These are phyloP conservation scores for Malurus elegans DNA, from an alignment of 2,113 vertebrate genomes.

Conservation along the genomic window DNA sequence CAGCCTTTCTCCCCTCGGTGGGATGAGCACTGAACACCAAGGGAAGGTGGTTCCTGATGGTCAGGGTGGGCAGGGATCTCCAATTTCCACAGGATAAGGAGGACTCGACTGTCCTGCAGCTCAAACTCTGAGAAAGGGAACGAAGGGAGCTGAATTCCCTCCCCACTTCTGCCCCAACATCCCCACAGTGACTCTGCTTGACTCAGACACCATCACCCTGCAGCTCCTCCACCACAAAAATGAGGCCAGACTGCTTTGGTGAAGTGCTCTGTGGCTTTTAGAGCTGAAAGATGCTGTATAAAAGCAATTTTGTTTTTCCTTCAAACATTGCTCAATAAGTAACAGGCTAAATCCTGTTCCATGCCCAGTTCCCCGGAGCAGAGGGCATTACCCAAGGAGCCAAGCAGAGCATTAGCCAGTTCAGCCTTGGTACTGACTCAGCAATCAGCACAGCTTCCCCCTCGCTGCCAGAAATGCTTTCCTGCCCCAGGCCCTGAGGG, in stretches of 20 bases:
- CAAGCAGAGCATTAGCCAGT: not conserved
- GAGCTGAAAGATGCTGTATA: not conserved
- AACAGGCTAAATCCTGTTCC: not conserved
- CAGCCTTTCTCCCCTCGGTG: not conserved
- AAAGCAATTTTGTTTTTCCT: not conserved
- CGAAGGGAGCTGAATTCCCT: not conserved
- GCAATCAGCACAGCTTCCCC: not conserved
- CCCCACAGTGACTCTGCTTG: not conserved
- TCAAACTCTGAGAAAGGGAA: not conserved
- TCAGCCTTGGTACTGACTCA: slow-evolving; percentile 6
- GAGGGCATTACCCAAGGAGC: not conserved
- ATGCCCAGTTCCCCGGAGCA: not conserved
- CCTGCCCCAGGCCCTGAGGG: not conserved
- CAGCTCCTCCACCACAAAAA: not conserved
- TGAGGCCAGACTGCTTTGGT: not conserved
- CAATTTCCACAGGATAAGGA: not conserved
- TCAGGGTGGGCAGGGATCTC: not conserved
- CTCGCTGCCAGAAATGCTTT: not conserved
- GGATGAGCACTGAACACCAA: not conserved
- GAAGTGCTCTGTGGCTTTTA: not conserved
- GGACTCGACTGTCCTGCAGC: not conserved
- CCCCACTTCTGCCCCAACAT: not conserved
- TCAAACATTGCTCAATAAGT: not conserved
- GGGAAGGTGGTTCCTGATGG: not conserved
- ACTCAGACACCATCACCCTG: not conserved